Evolutionary conservation across 2,888 invertebrate genomes (phyloP), one percentile per base, ranked within the genome.

Genomic region (Spodoptera exigua): DNA sequence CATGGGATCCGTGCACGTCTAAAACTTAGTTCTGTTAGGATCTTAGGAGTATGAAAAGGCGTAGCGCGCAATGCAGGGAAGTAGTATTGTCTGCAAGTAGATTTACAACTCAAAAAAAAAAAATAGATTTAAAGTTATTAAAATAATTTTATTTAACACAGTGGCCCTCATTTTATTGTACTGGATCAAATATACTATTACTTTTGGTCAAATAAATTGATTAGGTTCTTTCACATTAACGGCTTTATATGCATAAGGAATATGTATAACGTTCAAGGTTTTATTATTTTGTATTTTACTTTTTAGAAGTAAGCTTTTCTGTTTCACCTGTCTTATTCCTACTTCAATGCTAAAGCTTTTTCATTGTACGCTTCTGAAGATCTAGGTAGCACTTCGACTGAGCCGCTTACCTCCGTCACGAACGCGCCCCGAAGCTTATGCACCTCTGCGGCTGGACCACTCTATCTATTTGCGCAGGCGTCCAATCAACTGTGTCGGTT

Each of bases 401-500:
- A 89, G 86, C 89, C 79, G 87, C 89, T 91, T 90, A 90, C 83
- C 79, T 81, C 76, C 78, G 77, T 74, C 78, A 79, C 76, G 78
- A 76, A 75, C 64, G 70, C 82, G 76, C 76, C 71, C 61, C 75
- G 69, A 72, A 80, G 84, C 83, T 84, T 86, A 84, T 80, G 81
- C 78, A 75, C 76, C 69, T 66, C 68, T 74, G 74, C 48, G 64
- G 70, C 71, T 64, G 70, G 78, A 74, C 79, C 74, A 66, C 76
- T 80, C 84, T 90, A 91, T 90, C 90, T 89, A 86, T 89, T 88
- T 87, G 81, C 79, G 74, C 89, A 88, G 85, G 82, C 85, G 81
- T 83, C 78, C 81, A 80, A 81, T 83, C 79, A 72, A 69, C 69
- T 68, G 66, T 76, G 69, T 75, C 74, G 70, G 75, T 76, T 73